A percentile compares a stretch with the other conserved stretches of the same genome.
Conservation (phyloP, 2,797 vertebrate species). For the Paedocypris micromegethes region DNA sequence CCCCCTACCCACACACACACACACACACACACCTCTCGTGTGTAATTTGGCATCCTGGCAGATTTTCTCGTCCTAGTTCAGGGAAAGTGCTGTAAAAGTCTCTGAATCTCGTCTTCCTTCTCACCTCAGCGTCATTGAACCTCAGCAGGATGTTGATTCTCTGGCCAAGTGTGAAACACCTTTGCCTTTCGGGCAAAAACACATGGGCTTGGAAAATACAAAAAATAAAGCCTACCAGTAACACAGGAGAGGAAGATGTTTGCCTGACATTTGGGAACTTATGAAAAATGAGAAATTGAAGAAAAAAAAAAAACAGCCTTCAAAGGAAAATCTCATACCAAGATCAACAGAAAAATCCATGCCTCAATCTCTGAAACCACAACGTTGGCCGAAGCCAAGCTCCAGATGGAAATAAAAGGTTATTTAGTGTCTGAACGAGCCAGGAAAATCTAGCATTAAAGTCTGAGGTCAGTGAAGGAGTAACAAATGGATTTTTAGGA, state of each 20-base stretch:
- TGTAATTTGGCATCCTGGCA: too few species aligned
- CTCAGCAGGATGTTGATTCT: slow-evolving; percentile 4
- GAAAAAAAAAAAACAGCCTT: not conserved
- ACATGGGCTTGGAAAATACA: not conserved
- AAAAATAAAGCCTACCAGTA: slow-evolving; percentile 8
- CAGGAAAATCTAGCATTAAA: slow-evolving; percentile 27
- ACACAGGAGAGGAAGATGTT: not conserved
- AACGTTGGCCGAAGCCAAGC: not conserved
- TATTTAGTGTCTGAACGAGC: slow-evolving; percentile 7
- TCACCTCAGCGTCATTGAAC: not conserved
- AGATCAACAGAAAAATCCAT: slow-evolving; percentile 4
- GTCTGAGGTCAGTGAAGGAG: not conserved
- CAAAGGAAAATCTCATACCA: slow-evolving; percentile 1
- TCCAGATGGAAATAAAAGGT: slow-evolving; percentile 1
- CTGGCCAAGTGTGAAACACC: slow-evolving; percentile 11
- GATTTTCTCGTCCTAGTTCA: not conserved
- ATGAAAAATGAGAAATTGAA: not conserved
- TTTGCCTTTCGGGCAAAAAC: not conserved
- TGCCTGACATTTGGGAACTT: slow-evolving; percentile 4
- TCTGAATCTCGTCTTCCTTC: slow-evolving; percentile 8
- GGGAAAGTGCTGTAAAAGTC: not conserved
- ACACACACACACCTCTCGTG: too few species aligned
- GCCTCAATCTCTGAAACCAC: not conserved
- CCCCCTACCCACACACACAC: too few species aligned
- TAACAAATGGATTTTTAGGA: not conserved